Evolutionary conservation across 2,888 invertebrate genomes (phyloP).

Genomic region (Ariolimax columbianus): DNA sequence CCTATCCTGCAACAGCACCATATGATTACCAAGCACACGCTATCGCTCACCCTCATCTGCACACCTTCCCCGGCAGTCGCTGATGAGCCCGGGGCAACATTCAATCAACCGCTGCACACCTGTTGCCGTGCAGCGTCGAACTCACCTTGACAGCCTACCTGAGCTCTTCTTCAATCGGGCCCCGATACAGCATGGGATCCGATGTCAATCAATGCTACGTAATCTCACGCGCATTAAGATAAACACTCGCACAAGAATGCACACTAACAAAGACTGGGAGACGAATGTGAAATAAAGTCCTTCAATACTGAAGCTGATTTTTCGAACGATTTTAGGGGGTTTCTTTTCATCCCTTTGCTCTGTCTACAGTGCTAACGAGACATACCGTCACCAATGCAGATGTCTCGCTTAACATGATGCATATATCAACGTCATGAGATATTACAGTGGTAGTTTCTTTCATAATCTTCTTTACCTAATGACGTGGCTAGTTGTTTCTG

Average conservation of each 20-base stretch:
- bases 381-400: too few relatives aligned
- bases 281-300: neutral
- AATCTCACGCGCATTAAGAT: neutral
- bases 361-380: too few relatives aligned
- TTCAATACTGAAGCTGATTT: too few relatives aligned
- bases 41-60: neutral
- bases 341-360: too few relatives aligned
- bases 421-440: too few relatives aligned
- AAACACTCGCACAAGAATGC: neutral
- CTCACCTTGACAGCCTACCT: neutral
- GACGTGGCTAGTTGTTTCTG: too few relatives aligned
- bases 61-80: neutral
- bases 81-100: neutral
- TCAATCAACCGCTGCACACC: neutral
- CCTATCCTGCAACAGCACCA: neutral
- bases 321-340: too few relatives aligned
- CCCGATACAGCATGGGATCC: neutral
- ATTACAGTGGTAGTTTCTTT: too few relatives aligned
- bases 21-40: neutral
- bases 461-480: too few relatives aligned
- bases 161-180: neutral
- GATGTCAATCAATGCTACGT: neutral
- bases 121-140: neutral
- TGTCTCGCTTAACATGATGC: too few relatives aligned
- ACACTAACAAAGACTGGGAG: neutral